phyloP scores from a whole-genome alignment of 2,888 invertebrate species.

The Lottia gigantea region DNA sequence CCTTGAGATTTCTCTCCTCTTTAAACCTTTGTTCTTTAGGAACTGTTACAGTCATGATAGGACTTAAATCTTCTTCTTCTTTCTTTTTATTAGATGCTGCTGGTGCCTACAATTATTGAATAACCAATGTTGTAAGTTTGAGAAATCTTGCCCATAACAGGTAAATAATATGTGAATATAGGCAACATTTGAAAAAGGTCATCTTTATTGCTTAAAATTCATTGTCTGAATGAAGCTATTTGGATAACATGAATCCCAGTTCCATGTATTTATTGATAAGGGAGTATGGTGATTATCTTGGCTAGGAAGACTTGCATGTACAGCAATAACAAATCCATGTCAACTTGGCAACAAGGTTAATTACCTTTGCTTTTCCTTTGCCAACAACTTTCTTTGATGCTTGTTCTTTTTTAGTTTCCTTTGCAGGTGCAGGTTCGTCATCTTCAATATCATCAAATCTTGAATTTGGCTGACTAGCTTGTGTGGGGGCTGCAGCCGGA shows the following conservation, averaged over 20 bases:
- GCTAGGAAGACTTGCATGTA: too few relatives aligned
- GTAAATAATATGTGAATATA: too few relatives aligned
- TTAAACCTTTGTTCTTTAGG: constrained; percentile 91
- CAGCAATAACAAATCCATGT: too few relatives aligned
- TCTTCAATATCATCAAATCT: constrained; percentile 35
- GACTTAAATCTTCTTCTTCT: constrained; percentile 83
- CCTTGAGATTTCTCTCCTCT: constrained; percentile 92
- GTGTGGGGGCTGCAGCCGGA: constrained; percentile 34
- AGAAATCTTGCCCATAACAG: too few relatives aligned
- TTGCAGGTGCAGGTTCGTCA: constrained; percentile 34
- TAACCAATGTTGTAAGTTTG: background rate
- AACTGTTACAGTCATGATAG: constrained; percentile 83
- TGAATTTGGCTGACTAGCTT: constrained; percentile 26
- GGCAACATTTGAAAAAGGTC: too few relatives aligned
- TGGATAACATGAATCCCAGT: too few relatives aligned
- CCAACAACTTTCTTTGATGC: constrained; percentile 38
- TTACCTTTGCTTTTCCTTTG: constrained; percentile 36
- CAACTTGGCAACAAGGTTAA: background rate
- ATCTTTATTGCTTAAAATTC: too few relatives aligned
- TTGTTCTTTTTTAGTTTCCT: constrained; percentile 27
- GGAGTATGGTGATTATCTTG: too few relatives aligned
- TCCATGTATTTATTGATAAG: too few relatives aligned
- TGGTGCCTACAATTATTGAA: constrained; percentile 28
- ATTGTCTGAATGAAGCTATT: too few relatives aligned
- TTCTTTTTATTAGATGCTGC: constrained; percentile 77